These are phyloP conservation scores for Meta bourneti DNA, from an alignment of 2,888 invertebrate genomes.

Conservation along the genomic window DNA sequence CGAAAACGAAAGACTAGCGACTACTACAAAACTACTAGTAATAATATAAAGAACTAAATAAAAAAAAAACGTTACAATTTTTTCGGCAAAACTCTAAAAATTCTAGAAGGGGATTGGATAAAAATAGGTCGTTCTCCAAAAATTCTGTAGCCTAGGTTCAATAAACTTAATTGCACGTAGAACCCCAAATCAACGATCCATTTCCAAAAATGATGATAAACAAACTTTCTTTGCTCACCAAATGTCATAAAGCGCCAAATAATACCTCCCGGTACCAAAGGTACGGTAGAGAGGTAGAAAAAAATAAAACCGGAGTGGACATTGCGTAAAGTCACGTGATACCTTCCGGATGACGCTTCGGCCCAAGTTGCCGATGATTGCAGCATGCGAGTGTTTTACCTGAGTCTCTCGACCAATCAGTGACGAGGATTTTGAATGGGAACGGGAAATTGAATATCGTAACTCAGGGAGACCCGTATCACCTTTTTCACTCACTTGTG, in stretches of 20 bases:
- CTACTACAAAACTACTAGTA: no score
- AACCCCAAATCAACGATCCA: no score
- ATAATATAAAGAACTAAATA: no score
- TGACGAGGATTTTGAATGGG: constrained; percentile 52
- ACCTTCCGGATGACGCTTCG: constrained; percentile 52
- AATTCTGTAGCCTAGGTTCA: no score
- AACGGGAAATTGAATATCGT: constrained; percentile 70
- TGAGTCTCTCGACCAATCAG: constrained; percentile 53
- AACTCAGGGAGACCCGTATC: constrained; percentile 52
- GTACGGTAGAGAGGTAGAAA: neutral
- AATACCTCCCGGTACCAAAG: neutral
- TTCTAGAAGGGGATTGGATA: no score
- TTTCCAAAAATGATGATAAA: no score
- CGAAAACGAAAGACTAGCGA: no score
- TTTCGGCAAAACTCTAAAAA: no score
- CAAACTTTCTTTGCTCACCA: neutral
- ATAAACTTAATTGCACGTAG: no score
- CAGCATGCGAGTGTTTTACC: constrained; percentile 55
- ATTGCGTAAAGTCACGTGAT: constrained; percentile 73
- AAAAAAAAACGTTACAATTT: no score
- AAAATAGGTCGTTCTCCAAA: no score
- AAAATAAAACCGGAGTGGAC: constrained; percentile 37
- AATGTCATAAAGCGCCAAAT: constrained; percentile 33
- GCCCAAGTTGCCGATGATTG: constrained; percentile 61
- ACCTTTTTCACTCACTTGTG: constrained; percentile 41